Evolutionary conservation across 2,113 vertebrate species (phyloP).

Genomic region (Plecotus auritus): DNA sequence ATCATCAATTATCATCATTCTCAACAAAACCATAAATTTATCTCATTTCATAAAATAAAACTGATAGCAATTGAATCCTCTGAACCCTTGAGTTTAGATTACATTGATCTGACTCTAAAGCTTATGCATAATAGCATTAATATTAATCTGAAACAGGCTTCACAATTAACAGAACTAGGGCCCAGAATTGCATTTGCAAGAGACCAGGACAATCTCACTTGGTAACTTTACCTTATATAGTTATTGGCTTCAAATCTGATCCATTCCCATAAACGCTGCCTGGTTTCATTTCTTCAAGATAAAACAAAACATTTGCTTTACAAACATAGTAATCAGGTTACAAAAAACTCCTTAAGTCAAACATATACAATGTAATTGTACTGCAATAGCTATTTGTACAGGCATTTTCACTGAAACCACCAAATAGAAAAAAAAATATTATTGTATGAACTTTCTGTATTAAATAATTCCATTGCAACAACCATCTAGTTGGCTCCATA

Average conservation of each 20-base stretch:
- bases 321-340: not conserved
- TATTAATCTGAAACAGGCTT: not conserved
- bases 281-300: not conserved
- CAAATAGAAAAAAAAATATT: not conserved
- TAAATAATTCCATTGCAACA: not conserved
- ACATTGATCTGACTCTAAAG: not conserved
- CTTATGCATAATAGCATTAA: not conserved
- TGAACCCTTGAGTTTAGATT: not conserved
- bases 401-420: not conserved
- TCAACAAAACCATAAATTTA: not conserved
- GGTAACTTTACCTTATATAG: not conserved
- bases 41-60: not conserved
- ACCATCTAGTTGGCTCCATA: not conserved
- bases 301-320: not conserved
- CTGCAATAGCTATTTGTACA: not conserved
- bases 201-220: not conserved
- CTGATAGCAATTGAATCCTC: not conserved
- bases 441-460: not conserved
- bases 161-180: not conserved
- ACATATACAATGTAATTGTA: not conserved
- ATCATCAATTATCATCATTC: not conserved
- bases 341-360: not conserved
- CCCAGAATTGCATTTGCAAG: not conserved
- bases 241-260: not conserved
- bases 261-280: not conserved